Base-by-base conservation (phyloP, 2,797 vertebrate species). In the Acanthopagrus latus region DNA sequence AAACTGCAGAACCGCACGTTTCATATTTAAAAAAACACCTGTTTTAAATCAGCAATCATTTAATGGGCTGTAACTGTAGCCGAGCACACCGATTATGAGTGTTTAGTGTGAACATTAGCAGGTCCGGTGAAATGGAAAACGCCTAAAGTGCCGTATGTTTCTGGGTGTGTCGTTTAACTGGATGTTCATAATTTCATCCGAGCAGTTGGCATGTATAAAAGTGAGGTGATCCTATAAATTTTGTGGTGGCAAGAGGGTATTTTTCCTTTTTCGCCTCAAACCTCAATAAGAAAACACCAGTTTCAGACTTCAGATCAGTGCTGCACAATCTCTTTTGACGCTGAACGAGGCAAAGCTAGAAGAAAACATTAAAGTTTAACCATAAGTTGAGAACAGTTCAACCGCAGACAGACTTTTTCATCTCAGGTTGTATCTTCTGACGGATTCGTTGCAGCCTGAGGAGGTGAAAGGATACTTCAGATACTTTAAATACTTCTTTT, bases 11-110 rank as follows among this genome's bases (percentile, higher is more conserved):
- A 33, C 23, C 76, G 57, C 52, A 16, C 25, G 65, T 48, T 50
- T 29, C 17, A 18, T 23, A 74, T 81, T 38, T 81, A 57, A 52
- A n/a, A n/a, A 78, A 69, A 65, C 74, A 76, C 78, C 84, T 82
- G 76, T 29, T 74, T 64, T 47, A 47, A 71, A 69, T 83, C 50
- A 60, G 10, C 11, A 29, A 17, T 62, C 20, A 27, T 38, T 47
- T 73, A 70, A 77, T 76, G 56, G 64, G 50, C 20, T 46, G 69
- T 27, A 76, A 75, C 77, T 64, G 38, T 2, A 52, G 64, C 59
- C 10, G 21, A 41, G 57, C 8, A n/a, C 50, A 55, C 33, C 47
- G 59, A 77, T 82, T 71, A 81, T 1, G 23, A 55, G 58, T 2
- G 43, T 54, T 71, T 55, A 64, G 62, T n/a, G 57, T 57, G 57